Evolutionary conservation across 2,797 vertebrate genomes (phyloP).

Genomic region (Takifugu ocellatus): DNA sequence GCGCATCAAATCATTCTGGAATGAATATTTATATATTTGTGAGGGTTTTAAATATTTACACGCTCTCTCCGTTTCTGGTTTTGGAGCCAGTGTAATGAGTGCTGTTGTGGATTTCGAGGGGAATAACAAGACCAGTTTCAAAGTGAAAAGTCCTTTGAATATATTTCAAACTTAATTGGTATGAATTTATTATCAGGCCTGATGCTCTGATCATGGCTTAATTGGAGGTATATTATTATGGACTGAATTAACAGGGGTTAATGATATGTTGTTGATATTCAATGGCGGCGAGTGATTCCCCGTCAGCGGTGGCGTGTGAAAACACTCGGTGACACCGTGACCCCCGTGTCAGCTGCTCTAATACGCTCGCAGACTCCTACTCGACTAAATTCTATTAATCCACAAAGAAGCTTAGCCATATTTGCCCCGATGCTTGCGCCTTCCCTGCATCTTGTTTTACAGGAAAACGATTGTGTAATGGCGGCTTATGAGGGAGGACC

Average conservation of each 20-base stretch:
- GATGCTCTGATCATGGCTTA: slow-evolving; percentile 77
- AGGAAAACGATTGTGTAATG: slow-evolving; percentile 68
- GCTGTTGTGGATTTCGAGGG: slow-evolving; percentile 77
- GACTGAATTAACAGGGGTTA: slow-evolving; percentile 55
- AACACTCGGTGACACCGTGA: slow-evolving; percentile 59
- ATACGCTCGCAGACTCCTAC: slow-evolving; percentile 67
- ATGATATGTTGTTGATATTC: slow-evolving; percentile 66
- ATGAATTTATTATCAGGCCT: slow-evolving; percentile 75
- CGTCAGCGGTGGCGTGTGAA: slow-evolving; percentile 59
- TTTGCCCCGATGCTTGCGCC: slow-evolving; percentile 62
- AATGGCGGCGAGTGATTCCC: slow-evolving; percentile 70
- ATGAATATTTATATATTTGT: slow-evolving; percentile 88
- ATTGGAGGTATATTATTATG: slow-evolving; percentile 77
- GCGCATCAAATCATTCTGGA: slow-evolving; percentile 82
- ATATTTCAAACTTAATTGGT: slow-evolving; percentile 79
- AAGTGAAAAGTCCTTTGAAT: slow-evolving; percentile 82
- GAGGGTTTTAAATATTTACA: slow-evolving; percentile 83
- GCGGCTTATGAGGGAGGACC: slow-evolving; percentile 61
- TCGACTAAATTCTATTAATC: slow-evolving; percentile 75
- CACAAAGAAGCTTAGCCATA: slow-evolving; percentile 72
- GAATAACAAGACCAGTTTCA: slow-evolving; percentile 81
- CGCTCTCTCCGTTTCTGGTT: slow-evolving; percentile 74
- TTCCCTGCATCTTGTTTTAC: slow-evolving; percentile 71
- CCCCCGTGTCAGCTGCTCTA: slow-evolving; percentile 64
- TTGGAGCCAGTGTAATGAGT: slow-evolving; percentile 78